Evolutionary conservation across 2,113 vertebrate genomes (phyloP), one percentile per base, ranked within the genome.

Genomic region (Herpetotheres cachinnans): DNA sequence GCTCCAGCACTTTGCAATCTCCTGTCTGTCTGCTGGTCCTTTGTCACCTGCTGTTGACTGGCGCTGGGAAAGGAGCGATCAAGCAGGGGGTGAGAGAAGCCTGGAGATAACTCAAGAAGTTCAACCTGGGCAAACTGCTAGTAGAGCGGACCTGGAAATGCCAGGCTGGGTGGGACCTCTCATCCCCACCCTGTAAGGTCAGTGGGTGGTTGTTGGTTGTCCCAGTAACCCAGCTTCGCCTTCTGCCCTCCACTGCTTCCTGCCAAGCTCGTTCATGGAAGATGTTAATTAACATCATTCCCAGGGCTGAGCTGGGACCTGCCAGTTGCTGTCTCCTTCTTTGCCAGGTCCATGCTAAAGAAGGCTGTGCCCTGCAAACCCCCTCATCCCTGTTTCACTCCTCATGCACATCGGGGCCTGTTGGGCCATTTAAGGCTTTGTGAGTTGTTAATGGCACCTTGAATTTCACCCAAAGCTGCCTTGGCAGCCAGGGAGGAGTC

Each of bases 161-260:
- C 36, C 3, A 1, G 22, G 50, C 79, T 71, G 89, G 77, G 83
- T 70, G 69, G 46, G 44, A 49, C 67, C 42, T 74, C 77, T 89
- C 36, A 58, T 91, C 44, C 56, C 58, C 34, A 58, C 19, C 62
- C 73, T 0, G 2, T 54, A 20, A 52, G 17, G 93, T 95, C 95
- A 95, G 24, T 65, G 86, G 73, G 93, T 5, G 11, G 44, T 49
- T 90, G 66, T 40, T 90, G 58, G 49, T 79, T 63, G 95, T 54
- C 96, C 95, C 97, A 97, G 93, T 97, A 62, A 96, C 97, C 97
- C 74, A 84, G 36, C 95, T 91, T 82, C 4, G 1, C 85, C 69
- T 91, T 85, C 56, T 16, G 1, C 61, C 70, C 59, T 90, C 73
- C 38, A 2, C 34, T 2, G 0, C 42, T 71, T 97, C 58, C 30